Evolutionary conservation across 1,140 invertebrate species (phyloP).

Genomic region (Anthonomus grandis): DNA sequence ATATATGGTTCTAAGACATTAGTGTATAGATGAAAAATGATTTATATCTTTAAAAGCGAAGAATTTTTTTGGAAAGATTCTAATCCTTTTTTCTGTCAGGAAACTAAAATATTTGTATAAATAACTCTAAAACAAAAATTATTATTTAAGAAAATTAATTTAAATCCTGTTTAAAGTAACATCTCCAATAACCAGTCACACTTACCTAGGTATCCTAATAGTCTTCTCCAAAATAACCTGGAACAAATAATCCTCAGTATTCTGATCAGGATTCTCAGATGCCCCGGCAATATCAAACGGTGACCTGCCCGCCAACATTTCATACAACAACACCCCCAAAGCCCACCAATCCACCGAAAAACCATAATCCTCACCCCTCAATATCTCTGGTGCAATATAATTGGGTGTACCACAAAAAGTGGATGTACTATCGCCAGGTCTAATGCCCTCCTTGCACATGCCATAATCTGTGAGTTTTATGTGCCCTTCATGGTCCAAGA

Average conservation of each 20-base stretch:
- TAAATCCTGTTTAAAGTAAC: too few relatives aligned
- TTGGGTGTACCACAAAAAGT: conserved; percentile 99
- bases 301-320: conserved; percentile 97
- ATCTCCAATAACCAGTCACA: too few relatives aligned
- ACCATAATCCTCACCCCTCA: conserved; percentile 95
- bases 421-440: conserved; percentile 84
- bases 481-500: conserved; percentile 97
- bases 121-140: too few relatives aligned
- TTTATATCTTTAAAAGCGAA: too few relatives aligned
- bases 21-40: too few relatives aligned
- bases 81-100: too few relatives aligned
- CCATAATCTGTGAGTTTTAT: conserved; percentile 79
- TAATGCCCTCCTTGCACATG: conserved; percentile 97
- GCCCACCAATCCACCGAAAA: conserved; percentile 97
- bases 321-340: conserved; percentile 92
- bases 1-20: too few relatives aligned
- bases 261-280: conserved; percentile 96
- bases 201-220: conserved; percentile 84
- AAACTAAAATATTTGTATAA: too few relatives aligned
- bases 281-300: conserved; percentile 96
- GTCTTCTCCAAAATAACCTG: conserved; percentile 98
- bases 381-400: conserved; percentile 98
- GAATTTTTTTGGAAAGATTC: too few relatives aligned
- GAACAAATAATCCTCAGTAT: conserved; percentile 98
- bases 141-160: too few relatives aligned